These are phyloP conservation scores for Apaloderma vittatum DNA, from an alignment of 2,113 vertebrate genomes.

Conservation along the genomic window DNA sequence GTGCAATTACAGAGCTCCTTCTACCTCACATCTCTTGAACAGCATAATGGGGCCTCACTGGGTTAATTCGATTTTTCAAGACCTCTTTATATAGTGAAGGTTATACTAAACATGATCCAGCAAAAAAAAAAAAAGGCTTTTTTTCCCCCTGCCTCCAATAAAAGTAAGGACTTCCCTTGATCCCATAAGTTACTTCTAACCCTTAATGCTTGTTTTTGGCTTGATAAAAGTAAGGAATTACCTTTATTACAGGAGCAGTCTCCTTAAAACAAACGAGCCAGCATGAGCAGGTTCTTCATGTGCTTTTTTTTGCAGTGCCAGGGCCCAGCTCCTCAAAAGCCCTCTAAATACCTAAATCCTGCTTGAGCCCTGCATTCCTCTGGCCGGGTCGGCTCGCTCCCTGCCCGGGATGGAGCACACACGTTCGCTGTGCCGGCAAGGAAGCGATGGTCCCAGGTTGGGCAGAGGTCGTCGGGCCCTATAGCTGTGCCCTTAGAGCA, in stretches of 20 bases:
- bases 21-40: background rate
- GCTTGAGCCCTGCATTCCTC: rapidly evolving
- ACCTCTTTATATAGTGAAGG: background rate
- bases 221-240: background rate
- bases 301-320: background rate
- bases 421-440: rapidly evolving
- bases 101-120: background rate
- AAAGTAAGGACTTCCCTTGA: background rate
- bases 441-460: rapidly evolving
- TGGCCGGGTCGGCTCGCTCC: rapidly evolving
- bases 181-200: background rate
- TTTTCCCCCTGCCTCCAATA: background rate
- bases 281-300: background rate
- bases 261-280: background rate
- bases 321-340: background rate
- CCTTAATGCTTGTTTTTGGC: background rate
- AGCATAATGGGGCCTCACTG: background rate
- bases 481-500: background rate
- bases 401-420: background rate
- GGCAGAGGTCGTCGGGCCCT: background rate
- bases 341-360: background rate
- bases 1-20: background rate
- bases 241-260: background rate
- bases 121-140: background rate
- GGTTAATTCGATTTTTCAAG: background rate